phyloP scores from a whole-genome alignment of 2,113 vertebrate species.

The Monarcha castaneiventris region DNA sequence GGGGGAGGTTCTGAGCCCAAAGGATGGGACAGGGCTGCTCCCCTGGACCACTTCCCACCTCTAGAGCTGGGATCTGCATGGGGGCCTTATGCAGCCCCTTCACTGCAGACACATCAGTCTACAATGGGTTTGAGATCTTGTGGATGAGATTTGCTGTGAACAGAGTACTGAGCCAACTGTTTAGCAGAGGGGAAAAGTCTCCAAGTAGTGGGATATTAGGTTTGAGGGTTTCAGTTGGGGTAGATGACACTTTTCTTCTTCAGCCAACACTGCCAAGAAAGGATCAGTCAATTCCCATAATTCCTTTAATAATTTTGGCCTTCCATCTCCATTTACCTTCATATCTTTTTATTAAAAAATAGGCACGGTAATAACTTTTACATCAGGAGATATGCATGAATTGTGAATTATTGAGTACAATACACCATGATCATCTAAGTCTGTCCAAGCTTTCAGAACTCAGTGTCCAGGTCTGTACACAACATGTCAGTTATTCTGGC shows the following conservation, averaged over 20 bases:
- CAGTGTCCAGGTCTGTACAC: background rate
- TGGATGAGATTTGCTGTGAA: background rate
- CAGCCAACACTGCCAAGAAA: background rate
- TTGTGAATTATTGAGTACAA: conserved; percentile 18
- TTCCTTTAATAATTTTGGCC: conserved; percentile 15
- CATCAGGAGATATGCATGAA: background rate
- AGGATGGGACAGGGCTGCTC: background rate
- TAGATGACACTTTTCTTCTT: background rate
- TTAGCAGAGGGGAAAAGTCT: background rate
- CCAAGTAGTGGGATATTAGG: background rate
- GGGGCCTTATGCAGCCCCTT: background rate
- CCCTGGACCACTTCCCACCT: too few relatives aligned
- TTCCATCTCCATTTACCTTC: conserved; percentile 3
- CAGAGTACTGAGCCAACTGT: background rate
- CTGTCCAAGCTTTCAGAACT: background rate
- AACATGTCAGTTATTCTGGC: background rate
- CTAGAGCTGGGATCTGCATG: background rate
- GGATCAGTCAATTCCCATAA: background rate
- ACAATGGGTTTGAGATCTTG: background rate
- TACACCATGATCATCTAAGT: background rate
- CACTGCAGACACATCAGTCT: background rate
- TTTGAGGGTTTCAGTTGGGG: background rate
- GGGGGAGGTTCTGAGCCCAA: background rate
- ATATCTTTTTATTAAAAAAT: conserved; percentile 52
- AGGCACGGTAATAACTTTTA: conserved; percentile 14